These are phyloP conservation scores for Danio choprae DNA, from an alignment of 2,797 vertebrate species.

Conservation along the genomic window DNA sequence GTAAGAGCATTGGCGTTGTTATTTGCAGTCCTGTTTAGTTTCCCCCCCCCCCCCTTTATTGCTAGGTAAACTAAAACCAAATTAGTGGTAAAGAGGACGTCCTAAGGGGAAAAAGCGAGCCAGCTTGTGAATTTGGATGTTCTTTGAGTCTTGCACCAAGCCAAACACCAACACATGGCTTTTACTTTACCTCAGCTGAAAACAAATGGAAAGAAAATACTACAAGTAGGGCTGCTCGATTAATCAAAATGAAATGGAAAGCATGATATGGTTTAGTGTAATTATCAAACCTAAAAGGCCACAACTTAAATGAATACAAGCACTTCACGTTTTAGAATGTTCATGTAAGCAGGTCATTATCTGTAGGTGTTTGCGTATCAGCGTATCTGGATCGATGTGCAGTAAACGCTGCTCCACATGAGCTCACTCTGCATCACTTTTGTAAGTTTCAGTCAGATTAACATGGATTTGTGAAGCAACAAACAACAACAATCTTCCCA, in stretches of 20 bases:
- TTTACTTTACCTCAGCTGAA: background rate
- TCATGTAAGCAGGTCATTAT: background rate
- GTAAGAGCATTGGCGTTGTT: constrained; percentile 42
- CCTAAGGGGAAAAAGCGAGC: constrained; percentile 9
- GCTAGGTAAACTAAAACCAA: constrained; percentile 49
- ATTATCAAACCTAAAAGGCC: background rate
- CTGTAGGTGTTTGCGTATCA: background rate
- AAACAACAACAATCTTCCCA: background rate
- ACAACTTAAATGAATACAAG: background rate
- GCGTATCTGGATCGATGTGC: background rate
- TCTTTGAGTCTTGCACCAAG: background rate
- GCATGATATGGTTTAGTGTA: no score
- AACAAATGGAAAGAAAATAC: background rate
- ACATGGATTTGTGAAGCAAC: background rate
- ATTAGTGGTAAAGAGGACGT: constrained; percentile 49
- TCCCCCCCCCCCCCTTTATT: constrained; percentile 35
- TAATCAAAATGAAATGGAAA: background rate
- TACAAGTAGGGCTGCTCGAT: background rate
- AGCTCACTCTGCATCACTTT: background rate
- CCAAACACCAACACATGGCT: constrained; percentile 16
- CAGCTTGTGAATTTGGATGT: constrained; percentile 51
- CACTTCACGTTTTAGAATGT: background rate
- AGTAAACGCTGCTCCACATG: background rate
- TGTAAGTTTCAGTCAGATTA: background rate
- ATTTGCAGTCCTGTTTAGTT: constrained; percentile 25